These are phyloP conservation scores for Apamea epomidion DNA, from an alignment of 2,888 invertebrate genomes.

Conservation along the genomic window DNA sequence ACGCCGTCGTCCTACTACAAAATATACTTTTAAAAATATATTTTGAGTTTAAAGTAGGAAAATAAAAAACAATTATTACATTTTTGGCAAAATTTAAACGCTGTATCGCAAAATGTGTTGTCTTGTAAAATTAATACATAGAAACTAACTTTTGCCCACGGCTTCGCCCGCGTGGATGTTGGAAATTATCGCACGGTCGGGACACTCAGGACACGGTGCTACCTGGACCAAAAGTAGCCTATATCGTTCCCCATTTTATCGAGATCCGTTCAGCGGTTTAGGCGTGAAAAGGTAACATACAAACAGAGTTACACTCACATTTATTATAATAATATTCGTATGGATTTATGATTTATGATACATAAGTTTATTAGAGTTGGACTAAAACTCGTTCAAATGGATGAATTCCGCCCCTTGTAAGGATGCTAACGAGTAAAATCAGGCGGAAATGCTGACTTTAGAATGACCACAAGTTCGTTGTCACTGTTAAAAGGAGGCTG, in stretches of 20 bases:
- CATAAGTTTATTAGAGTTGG: not conserved
- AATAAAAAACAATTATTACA: not conserved
- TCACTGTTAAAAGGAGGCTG: conserved; percentile 2
- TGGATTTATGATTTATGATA: not conserved
- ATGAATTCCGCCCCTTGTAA: not conserved
- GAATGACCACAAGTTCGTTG: not conserved
- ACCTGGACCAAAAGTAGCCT: not conserved
- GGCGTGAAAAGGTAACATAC: not conserved
- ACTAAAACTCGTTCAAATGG: too few relatives aligned
- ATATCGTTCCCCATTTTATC: not conserved
- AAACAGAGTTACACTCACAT: not conserved
- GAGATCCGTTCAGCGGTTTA: not conserved
- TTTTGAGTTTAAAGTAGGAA: not conserved
- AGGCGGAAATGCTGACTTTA: not conserved
- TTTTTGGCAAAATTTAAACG: conserved; percentile 5
- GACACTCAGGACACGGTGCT: not conserved
- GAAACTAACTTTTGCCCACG: not conserved
- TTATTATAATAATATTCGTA: not conserved
- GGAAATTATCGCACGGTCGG: not conserved
- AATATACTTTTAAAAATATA: not conserved
- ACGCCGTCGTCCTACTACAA: not conserved
- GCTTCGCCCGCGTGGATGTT: not conserved
- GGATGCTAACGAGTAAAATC: not conserved
- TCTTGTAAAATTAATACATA: not conserved
- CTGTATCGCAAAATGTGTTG: not conserved